These are phyloP conservation scores for Solen grandis DNA, from an alignment of 1,140 invertebrate species.

Conservation along the genomic window DNA sequence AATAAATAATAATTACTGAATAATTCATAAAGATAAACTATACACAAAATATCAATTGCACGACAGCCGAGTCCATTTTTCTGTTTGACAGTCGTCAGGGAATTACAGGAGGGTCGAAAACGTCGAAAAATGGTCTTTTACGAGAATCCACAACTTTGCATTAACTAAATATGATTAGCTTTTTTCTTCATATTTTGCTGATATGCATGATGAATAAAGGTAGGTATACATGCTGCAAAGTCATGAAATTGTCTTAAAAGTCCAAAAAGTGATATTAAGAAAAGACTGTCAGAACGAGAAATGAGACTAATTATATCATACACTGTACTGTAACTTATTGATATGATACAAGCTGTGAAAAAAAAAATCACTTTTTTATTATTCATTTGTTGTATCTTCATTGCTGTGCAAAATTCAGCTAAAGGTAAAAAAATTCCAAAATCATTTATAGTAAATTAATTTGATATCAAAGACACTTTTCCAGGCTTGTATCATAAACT, in stretches of 20 bases:
- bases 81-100: conserved; percentile 47
- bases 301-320: conserved; percentile 36
- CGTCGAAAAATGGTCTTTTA: conserved; percentile 21
- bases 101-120: conserved; percentile 19
- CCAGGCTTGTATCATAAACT: background rate
- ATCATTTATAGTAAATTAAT: background rate
- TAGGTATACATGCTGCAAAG: background rate
- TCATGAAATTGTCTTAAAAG: background rate
- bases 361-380: background rate
- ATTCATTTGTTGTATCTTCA: background rate
- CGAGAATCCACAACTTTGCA: conserved; percentile 9
- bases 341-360: conserved; percentile 31
- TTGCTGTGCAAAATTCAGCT: background rate
- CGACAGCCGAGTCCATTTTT: conserved; percentile 30
- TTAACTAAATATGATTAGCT: background rate
- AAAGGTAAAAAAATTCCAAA: background rate
- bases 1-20: conserved; percentile 6
- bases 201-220: background rate
- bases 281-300: conserved; percentile 48
- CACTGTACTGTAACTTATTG: conserved; percentile 47
- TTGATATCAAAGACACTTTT: background rate
- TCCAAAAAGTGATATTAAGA: conserved; percentile 23
- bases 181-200: too few relatives aligned
- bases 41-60: conserved; percentile 39
- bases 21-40: conserved; percentile 14